phyloP scores from a whole-genome alignment of 2,797 vertebrate genomes.

The Tiaroga cobitis region DNA sequence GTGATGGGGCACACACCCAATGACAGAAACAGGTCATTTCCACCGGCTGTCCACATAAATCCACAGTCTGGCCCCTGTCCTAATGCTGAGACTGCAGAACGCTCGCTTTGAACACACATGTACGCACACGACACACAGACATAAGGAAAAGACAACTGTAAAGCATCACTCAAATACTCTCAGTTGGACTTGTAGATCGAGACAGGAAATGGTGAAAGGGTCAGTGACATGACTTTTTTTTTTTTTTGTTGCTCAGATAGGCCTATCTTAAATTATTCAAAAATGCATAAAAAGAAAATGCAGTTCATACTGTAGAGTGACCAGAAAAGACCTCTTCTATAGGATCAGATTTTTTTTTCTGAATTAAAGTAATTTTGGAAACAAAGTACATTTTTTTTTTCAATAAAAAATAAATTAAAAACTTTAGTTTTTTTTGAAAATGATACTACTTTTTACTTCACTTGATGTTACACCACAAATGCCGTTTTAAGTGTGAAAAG shows the following conservation, averaged over 20 bases:
- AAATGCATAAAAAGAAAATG: not conserved
- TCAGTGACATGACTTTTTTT: not conserved
- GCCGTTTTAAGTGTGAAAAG: not conserved
- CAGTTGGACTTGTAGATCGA: conserved; percentile 4
- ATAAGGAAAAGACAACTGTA: conserved; percentile 9
- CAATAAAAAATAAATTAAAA: too few species aligned
- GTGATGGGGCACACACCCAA: conserved; percentile 84
- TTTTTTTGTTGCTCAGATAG: not conserved
- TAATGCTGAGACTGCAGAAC: conserved; percentile 85
- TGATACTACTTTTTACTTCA: not conserved
- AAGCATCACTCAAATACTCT: conserved; percentile 2
- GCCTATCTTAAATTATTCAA: not conserved
- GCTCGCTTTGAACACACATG: conserved; percentile 26
- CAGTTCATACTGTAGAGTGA: not conserved
- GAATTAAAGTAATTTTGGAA: not conserved
- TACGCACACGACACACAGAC: not conserved
- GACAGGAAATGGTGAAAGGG: not conserved
- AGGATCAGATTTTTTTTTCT: not conserved
- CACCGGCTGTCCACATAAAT: conserved; percentile 81
- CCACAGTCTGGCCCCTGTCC: conserved; percentile 83
- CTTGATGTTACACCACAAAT: not conserved
- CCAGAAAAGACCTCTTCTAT: not conserved
- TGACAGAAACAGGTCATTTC: conserved; percentile 88
- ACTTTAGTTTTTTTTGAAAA: too few species aligned
- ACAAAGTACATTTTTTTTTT: too few species aligned